These are phyloP conservation scores for Lipotes vexillifer DNA, from an alignment of 2,113 vertebrate genomes.

Conservation along the genomic window DNA sequence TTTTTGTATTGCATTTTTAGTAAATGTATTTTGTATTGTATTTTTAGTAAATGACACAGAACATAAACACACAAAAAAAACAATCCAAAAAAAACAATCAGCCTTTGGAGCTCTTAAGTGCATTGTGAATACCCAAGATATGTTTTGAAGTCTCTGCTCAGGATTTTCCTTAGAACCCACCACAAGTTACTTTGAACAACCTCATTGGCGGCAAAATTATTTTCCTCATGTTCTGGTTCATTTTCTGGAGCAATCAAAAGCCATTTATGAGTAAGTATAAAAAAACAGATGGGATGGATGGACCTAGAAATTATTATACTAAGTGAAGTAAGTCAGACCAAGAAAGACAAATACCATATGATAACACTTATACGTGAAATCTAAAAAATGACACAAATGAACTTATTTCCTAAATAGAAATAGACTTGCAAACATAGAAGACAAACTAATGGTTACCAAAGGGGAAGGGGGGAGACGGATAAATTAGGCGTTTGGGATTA, in stretches of 20 bases:
- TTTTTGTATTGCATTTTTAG: neutral
- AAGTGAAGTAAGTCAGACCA: neutral
- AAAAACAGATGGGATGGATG: neutral
- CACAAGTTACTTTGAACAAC: neutral
- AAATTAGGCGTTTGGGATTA: neutral
- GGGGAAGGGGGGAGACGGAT: neutral
- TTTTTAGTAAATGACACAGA: neutral
- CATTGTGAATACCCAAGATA: neutral
- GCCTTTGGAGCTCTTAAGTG: neutral
- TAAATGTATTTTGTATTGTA: too few relatives aligned
- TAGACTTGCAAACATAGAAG: neutral
- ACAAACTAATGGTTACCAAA: neutral
- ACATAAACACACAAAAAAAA: neutral
- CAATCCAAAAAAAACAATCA: too few relatives aligned
- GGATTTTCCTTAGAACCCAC: too few relatives aligned
- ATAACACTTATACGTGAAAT: neutral
- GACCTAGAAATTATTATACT: neutral
- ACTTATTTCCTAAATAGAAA: neutral
- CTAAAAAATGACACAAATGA: neutral
- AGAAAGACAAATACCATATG: neutral
- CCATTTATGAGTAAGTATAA: neutral
- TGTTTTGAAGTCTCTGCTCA: neutral
- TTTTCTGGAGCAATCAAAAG: neutral
- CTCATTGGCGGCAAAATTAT: rapidly evolving
- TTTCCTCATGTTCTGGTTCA: neutral